Evolutionary conservation across 1,140 invertebrate genomes (phyloP).

Genomic region (Eubasilissa regina): DNA sequence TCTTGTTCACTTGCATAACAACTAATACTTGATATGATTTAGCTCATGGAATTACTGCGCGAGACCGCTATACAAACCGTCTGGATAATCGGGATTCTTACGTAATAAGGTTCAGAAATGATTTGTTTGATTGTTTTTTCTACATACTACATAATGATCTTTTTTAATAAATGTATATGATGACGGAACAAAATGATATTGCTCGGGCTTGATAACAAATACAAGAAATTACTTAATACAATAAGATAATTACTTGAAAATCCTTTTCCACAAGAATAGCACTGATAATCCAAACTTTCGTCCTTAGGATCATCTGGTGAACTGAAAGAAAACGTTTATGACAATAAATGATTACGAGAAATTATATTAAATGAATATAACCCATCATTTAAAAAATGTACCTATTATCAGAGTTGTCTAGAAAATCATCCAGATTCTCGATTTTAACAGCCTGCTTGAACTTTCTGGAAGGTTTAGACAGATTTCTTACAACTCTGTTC

Average conservation of each 20-base stretch:
- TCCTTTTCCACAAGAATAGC: conserved; percentile 57
- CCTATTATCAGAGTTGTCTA: conserved; percentile 24
- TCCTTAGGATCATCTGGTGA: conserved; percentile 7
- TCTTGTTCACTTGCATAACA: no score
- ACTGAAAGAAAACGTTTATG: conserved; percentile 23
- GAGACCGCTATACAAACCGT: no score
- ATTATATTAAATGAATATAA: not conserved
- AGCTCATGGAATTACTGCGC: no score
- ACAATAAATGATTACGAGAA: not conserved
- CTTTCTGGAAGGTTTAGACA: not conserved
- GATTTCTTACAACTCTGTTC: not conserved
- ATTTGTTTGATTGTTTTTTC: no score
- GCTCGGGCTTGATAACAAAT: no score
- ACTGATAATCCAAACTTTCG: conserved; percentile 35
- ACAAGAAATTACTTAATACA: no score
- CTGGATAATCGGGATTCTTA: no score
- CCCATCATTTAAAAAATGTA: not conserved
- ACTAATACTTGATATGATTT: no score
- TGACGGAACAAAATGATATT: no score
- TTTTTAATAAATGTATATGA: no score
- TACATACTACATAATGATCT: no score
- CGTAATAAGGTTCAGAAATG: no score
- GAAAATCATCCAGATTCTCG: not conserved
- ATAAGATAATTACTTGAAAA: conserved; percentile 52
- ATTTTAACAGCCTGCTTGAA: not conserved